phyloP scores from a whole-genome alignment of 2,888 invertebrate species.

The Drosophila sordidapex region DNA sequence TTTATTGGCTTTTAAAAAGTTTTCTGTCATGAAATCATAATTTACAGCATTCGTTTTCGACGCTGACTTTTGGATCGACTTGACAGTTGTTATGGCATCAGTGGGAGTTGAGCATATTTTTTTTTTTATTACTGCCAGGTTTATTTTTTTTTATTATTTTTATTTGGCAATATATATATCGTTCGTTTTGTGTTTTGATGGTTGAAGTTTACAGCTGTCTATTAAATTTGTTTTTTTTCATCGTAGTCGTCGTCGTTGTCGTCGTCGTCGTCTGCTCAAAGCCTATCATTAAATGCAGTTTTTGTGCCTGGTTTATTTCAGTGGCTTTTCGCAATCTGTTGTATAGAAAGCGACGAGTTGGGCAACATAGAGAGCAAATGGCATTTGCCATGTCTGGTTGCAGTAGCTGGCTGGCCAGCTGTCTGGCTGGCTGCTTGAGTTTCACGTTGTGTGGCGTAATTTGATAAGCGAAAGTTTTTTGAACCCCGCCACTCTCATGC shows the following conservation, averaged over 20 bases:
- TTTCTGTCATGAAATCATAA: constrained; percentile 76
- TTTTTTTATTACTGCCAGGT: neutral
- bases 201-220: constrained; percentile 39
- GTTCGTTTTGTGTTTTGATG: constrained; percentile 20
- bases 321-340: constrained; percentile 50
- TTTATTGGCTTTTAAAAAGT: constrained; percentile 76
- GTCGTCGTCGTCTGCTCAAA: constrained; percentile 24
- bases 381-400: constrained; percentile 44
- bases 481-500: constrained; percentile 49
- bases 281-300: constrained; percentile 72
- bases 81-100: constrained; percentile 63
- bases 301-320: constrained; percentile 56
- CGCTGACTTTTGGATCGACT: constrained; percentile 52
- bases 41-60: constrained; percentile 75
- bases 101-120: constrained; percentile 40
- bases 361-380: constrained; percentile 48
- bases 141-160: constrained; percentile 8
- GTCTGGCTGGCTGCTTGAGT: constrained; percentile 22
- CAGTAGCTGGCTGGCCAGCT: neutral
- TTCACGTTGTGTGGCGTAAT: constrained; percentile 52
- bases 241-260: constrained; percentile 4
- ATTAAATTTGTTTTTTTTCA: constrained; percentile 28
- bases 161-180: constrained; percentile 33
- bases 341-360: constrained; percentile 60
- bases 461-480: constrained; percentile 80